Conservation (phyloP, 1,140 invertebrate species). For the Bathynomus jamesi region DNA sequence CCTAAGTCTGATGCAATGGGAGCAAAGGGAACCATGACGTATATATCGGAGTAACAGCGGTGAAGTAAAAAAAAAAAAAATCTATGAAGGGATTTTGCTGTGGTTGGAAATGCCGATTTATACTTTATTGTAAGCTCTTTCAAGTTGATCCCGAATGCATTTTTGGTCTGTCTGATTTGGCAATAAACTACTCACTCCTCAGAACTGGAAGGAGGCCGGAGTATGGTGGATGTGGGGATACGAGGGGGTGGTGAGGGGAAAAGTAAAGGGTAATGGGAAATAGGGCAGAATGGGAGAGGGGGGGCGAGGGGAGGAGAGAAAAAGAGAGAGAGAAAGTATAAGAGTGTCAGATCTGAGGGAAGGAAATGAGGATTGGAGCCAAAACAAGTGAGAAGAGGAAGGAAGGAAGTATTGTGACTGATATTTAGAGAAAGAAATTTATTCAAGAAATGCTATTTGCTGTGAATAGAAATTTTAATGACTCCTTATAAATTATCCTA, state of each 20-base stretch:
- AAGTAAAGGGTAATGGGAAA: neutral
- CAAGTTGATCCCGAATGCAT: neutral
- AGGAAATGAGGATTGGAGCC: neutral
- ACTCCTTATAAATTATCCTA: neutral
- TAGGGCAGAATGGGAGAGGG: neutral
- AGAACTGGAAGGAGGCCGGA: neutral
- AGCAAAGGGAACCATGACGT: neutral
- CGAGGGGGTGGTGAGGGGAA: too few species aligned
- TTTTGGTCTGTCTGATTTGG: neutral
- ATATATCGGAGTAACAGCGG: neutral
- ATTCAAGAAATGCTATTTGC: neutral
- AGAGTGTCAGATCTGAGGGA: neutral
- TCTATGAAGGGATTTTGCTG: neutral
- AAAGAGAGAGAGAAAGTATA: neutral
- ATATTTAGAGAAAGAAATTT: neutral
- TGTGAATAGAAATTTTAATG: neutral
- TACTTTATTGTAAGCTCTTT: neutral
- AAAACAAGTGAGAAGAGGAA: neutral
- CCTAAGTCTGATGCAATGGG: neutral
- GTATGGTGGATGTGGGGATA: neutral
- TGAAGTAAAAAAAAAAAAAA: neutral
- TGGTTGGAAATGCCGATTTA: neutral
- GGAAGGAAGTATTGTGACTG: neutral
- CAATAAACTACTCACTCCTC: neutral
- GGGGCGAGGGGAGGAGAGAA: neutral